Conservation (phyloP, 2,113 vertebrate species). For the Pluvialis apricaria region DNA sequence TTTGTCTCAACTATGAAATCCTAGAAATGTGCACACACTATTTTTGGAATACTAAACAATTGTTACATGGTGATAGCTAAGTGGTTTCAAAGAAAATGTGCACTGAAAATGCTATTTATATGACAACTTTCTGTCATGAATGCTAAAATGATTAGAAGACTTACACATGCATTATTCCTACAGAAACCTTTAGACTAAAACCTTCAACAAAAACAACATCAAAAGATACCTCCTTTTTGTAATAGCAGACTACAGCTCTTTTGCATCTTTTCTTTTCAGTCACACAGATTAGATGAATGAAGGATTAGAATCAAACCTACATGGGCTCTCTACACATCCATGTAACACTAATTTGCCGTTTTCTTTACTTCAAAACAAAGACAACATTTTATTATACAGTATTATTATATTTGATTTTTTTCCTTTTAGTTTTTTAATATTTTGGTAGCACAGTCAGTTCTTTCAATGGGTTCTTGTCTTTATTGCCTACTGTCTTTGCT, state of each 20-base stretch:
- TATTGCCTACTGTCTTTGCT: background rate
- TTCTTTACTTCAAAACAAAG: background rate
- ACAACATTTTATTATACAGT: background rate
- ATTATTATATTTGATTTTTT: background rate
- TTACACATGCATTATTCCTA: background rate
- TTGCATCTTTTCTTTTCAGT: background rate
- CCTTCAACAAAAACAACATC: background rate
- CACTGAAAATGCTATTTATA: background rate
- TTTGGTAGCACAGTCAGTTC: background rate
- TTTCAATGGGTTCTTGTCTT: background rate
- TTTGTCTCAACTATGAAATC: background rate
- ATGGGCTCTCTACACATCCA: background rate
- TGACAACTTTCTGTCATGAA: background rate
- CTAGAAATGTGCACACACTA: background rate
- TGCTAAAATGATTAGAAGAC: background rate
- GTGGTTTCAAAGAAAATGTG: background rate
- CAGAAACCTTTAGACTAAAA: background rate
- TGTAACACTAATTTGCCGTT: background rate
- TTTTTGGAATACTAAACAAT: background rate
- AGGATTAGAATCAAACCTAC: background rate
- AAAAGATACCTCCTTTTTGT: background rate
- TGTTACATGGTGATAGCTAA: background rate
- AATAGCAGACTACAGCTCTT: background rate
- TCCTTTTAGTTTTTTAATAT: background rate
- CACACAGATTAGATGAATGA: rapidly evolving